Evolutionary conservation across 2,113 vertebrate species (phyloP), one percentile per base, ranked within the genome.

Genomic region (Catharus minimus): DNA sequence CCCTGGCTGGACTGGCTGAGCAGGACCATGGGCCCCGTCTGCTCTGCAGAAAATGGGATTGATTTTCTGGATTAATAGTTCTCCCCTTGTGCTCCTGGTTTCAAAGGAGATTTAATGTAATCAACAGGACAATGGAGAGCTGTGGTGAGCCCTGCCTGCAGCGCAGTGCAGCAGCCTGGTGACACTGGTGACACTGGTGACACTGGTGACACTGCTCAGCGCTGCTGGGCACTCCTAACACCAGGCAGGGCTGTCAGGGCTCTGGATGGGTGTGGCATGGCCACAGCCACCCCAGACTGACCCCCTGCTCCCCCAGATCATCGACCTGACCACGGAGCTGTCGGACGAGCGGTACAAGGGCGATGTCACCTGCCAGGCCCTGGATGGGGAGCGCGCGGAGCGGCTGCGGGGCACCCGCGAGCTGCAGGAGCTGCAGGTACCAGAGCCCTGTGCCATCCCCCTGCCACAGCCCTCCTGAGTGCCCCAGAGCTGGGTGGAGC

Each of bases 271-370:
- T 65, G 28, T 1, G 10, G 69, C 17, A 4, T 21, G 50, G n/a
- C 15, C 24, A 2, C 12, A 4, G 43, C 2, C 8, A 11, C 27
- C 72, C 62, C 58, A 57, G 33, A 10, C 43, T 62, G 64, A 61
- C 17, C 17, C n/a, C 7, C 1, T 24, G 65, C 21, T 36, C 61
- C 50, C 88, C 36, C 89, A 99, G 99, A 97, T 99, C 49, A 97
- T 98, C 0, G 99, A 99, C 32, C 95, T 99, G 96, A 98, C 97
- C 4, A 97, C 98, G 1, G 99, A 99, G 88, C 97, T 99, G 7
- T 98, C 98, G 0, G 99, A 99, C 0, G 99, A 99, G 95, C 97
- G 98, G 56, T 98, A 99, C 96, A 98, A 98, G 69, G 98, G 98
- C 0, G 99, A 99, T 0, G 97, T 97, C 2, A 91, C 98, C 92